A percentile compares a stretch with the other conserved stretches of the same genome.
phyloP scores from a whole-genome alignment of 2,797 vertebrate species.

The Peromyscus eremicus region DNA sequence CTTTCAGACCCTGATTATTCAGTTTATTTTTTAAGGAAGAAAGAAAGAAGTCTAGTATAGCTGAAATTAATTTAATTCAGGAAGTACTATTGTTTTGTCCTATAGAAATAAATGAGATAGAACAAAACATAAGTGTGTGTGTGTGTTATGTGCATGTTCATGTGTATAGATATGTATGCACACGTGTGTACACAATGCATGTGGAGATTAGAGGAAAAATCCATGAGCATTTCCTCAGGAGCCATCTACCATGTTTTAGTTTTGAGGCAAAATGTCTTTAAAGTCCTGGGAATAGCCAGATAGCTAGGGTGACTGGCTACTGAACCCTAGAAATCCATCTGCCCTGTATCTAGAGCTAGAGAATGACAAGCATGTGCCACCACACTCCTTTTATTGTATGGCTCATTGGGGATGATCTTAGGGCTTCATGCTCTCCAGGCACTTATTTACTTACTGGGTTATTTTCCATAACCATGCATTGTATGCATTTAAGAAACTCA shows the following conservation, averaged over 20 bases:
- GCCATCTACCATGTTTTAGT: neutral
- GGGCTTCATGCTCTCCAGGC: neutral
- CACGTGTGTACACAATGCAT: no score
- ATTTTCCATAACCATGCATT: neutral
- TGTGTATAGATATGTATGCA: neutral
- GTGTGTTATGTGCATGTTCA: neutral
- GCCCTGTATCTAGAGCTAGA: neutral
- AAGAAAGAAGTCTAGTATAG: neutral
- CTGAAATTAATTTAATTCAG: constrained; percentile 18
- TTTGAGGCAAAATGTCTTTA: neutral
- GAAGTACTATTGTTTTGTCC: neutral
- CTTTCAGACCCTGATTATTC: neutral
- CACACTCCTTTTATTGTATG: neutral
- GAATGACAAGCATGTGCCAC: neutral
- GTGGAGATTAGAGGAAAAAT: neutral
- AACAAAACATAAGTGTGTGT: no score
- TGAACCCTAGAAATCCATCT: neutral
- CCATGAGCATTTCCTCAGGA: neutral
- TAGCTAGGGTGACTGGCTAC: no score
- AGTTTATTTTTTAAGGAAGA: neutral
- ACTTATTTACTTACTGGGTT: neutral
- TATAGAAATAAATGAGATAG: constrained; percentile 18
- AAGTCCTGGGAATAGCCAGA: neutral
- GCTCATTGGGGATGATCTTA: neutral
- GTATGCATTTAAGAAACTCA: neutral